Base-by-base conservation (phyloP, 2,113 vertebrate species). In the Hypocryptadius cinnamomeus region DNA sequence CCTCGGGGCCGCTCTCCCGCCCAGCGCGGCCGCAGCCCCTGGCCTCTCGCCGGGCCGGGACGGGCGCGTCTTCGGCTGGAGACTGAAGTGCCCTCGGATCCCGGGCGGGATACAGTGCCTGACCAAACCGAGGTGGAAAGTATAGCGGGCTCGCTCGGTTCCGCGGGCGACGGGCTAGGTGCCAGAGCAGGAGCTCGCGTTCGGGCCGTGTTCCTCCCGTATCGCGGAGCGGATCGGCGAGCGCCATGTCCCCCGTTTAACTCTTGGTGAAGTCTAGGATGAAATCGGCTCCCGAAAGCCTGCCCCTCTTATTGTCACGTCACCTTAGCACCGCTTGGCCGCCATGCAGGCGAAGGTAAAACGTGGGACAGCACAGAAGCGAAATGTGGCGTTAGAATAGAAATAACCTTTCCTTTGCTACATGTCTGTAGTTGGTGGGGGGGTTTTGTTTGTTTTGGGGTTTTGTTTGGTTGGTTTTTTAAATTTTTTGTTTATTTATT, bases 51-150 rank as follows among this genome's bases (percentile, higher is more conserved):
- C 25, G 37, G 13, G 51, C 1, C 11, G 80, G 17, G 50, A 28
- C 47, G 0, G 65, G 39, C 30, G 79, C 11, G 11, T 4, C n/a
- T 22, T 12, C 8, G 30, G 8, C 2, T 1, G 4, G 18, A 12
- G 40, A 0, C 17, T 3, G 33, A 51, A 22, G 27, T 9, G 63
- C 33, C 40, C 0, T 12, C 19, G 42, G 8, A 5, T 23, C 13
- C 59, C 54, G 6, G 16, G 8, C 7, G 39, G 18, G 21, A 13
- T 39, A 3, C 20, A 3, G 74, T 14, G 53, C 45, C 17, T 31
- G 53, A 5, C 22, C 56, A 9, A 7, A 4, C 20, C 1, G 71
- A 30, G 74, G 33, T 10, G 82, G 14, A 47, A 25, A 21, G 35
- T 6, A 0, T 2, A 42, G 54, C 60, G 45, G 19, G n/a, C 33